Evolutionary conservation across 1,140 invertebrate genomes (phyloP).

Genomic region (Drosophila novamexicana): DNA sequence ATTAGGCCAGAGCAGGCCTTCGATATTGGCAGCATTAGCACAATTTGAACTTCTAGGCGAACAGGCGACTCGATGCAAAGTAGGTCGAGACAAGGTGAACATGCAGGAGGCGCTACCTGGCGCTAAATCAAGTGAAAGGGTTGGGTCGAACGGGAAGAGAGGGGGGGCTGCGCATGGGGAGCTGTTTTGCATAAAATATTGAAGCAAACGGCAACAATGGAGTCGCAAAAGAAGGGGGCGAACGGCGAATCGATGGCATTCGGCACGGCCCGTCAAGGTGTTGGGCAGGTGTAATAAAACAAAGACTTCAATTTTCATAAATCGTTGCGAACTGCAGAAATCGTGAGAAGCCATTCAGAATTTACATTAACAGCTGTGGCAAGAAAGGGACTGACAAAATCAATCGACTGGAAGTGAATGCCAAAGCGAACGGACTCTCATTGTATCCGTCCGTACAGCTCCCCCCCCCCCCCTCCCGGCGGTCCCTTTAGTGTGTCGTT

Average conservation of each 20-base stretch:
- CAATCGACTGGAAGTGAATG: constrained; percentile 40
- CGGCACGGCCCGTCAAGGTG: not conserved
- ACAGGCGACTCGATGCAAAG: constrained; percentile 25
- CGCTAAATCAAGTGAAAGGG: constrained; percentile 7
- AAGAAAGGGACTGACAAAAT: constrained; percentile 41
- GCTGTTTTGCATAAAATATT: constrained; percentile 76
- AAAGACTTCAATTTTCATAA: constrained; percentile 81
- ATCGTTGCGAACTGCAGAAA: constrained; percentile 52
- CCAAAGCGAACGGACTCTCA: constrained; percentile 28
- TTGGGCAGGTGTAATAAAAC: constrained; percentile 62
- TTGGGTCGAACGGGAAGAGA: not conserved
- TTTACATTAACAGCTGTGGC: constrained; percentile 73
- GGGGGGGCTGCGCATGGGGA: too few relatives aligned
- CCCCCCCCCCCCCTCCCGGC: too few relatives aligned
- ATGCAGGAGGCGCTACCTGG: constrained; percentile 7
- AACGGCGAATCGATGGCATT: constrained; percentile 5
- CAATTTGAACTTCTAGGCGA: constrained; percentile 32
- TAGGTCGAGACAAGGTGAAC: constrained; percentile 26
- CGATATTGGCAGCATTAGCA: constrained; percentile 25
- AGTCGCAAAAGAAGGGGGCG: not conserved
- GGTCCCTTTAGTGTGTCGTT: not conserved
- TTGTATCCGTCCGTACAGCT: not conserved
- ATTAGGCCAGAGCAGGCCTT: too few relatives aligned
- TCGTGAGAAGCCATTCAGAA: constrained; percentile 49
- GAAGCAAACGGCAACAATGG: constrained; percentile 42